A percentile compares a stretch with the other conserved stretches of the same genome.
Evolutionary conservation across 2,113 vertebrate genomes (phyloP).

Genomic region (Romanogobio albipinnatus): DNA sequence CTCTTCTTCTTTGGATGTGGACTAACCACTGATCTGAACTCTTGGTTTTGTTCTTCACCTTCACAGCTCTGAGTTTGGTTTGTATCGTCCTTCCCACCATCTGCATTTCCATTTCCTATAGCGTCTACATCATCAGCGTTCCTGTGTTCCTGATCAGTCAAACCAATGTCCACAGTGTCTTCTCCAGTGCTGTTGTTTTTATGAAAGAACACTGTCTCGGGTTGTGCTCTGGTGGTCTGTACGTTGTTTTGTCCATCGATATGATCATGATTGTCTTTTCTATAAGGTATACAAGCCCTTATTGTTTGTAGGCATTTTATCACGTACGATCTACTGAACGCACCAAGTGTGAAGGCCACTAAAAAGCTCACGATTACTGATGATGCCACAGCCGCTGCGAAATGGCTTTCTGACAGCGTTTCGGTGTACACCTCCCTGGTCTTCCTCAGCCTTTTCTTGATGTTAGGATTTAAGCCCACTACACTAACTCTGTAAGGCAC

Average conservation of each 20-base stretch:
- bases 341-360: constrained; percentile 72
- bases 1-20: constrained; percentile 24
- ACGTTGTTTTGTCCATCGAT: neutral
- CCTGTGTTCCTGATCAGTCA: constrained; percentile 54
- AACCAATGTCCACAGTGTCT: neutral
- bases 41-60: neutral
- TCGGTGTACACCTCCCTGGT: neutral
- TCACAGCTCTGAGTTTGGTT: neutral
- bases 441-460: neutral
- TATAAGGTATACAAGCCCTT: neutral
- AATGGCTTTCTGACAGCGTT: constrained; percentile 32
- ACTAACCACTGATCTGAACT: neutral
- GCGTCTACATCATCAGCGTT: neutral
- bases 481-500: constrained; percentile 56
- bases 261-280: neutral
- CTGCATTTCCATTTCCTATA: neutral
- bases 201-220: constrained; percentile 19
- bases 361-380: constrained; percentile 74
- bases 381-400: constrained; percentile 66
- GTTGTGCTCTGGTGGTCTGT: neutral
- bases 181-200: neutral
- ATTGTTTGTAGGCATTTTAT: constrained; percentile 61
- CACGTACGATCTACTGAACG: constrained; percentile 64
- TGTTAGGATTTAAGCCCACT: neutral
- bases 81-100: neutral